Conservation (phyloP, 2,113 vertebrate species). For the Gracilinanus agilis region DNA sequence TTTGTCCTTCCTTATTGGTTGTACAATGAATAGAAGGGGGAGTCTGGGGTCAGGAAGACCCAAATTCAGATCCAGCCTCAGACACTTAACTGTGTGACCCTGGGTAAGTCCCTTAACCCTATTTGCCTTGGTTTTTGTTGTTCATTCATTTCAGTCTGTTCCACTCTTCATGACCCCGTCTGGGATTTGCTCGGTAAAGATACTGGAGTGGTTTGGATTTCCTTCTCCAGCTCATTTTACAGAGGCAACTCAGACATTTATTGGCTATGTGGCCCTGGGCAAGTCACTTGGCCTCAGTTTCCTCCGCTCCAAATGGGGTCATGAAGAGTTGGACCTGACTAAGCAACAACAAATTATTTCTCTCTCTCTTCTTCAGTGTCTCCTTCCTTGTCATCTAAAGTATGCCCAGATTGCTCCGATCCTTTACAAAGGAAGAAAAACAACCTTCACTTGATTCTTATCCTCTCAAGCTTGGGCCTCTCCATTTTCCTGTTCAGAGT, state of each 20-base stretch:
- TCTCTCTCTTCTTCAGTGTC: neutral
- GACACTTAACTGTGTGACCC: neutral
- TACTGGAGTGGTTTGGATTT: no score
- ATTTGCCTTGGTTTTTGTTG: neutral
- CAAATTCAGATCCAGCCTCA: neutral
- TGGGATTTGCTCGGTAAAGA: no score
- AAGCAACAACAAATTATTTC: neutral
- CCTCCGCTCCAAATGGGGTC: no score
- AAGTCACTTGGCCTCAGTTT: neutral
- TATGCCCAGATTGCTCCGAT: neutral
- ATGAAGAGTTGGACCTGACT: neutral
- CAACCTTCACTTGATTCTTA: neutral
- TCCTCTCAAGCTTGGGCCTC: neutral
- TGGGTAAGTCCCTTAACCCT: neutral
- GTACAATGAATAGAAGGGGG: neutral
- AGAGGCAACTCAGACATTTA: neutral
- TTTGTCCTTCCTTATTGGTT: neutral
- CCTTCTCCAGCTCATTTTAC: no score
- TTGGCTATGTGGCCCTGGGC: neutral
- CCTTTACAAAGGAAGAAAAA: neutral
- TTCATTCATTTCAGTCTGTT: no score
- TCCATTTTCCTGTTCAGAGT: neutral
- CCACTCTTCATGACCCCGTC: no score
- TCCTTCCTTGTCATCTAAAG: no score
- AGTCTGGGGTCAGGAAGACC: neutral